A percentile compares a stretch with the other conserved stretches of the same genome.
Conservation (phyloP, 2,797 vertebrate genomes). For the Acrossocheilus wenchowensis region DNA sequence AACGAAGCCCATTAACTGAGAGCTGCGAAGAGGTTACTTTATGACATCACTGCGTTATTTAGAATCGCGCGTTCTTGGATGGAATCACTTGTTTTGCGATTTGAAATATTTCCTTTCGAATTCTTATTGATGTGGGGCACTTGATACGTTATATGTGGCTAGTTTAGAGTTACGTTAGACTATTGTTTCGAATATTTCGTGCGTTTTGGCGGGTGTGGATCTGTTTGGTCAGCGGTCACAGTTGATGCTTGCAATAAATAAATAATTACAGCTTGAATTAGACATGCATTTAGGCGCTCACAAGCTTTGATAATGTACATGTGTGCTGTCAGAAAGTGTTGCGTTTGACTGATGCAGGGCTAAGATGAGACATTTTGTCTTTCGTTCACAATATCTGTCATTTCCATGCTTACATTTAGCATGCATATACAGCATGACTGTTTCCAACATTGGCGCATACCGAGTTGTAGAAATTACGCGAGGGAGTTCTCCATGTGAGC, state of each 20-base stretch:
- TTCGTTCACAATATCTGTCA: not conserved
- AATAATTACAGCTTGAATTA: not conserved
- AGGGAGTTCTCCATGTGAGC: not conserved
- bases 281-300: not conserved
- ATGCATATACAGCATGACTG: not conserved
- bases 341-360: not conserved
- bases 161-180: not conserved
- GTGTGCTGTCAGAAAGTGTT: not conserved
- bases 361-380: not conserved
- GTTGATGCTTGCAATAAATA: not conserved
- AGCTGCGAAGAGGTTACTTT: slow-evolving; percentile 14
- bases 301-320: not conserved
- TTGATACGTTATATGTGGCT: not conserved
- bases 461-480: not conserved
- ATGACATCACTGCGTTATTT: slow-evolving; percentile 31
- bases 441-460: not conserved
- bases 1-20: not conserved
- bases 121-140: not conserved
- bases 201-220: not conserved
- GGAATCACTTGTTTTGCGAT: not conserved
- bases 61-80: not conserved
- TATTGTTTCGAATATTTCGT: not conserved
- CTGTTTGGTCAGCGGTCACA: not conserved
- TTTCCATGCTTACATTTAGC: not conserved
- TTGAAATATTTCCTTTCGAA: not conserved